phyloP scores from a whole-genome alignment of 2,113 vertebrate genomes.

The Notarius quadriscutis region DNA sequence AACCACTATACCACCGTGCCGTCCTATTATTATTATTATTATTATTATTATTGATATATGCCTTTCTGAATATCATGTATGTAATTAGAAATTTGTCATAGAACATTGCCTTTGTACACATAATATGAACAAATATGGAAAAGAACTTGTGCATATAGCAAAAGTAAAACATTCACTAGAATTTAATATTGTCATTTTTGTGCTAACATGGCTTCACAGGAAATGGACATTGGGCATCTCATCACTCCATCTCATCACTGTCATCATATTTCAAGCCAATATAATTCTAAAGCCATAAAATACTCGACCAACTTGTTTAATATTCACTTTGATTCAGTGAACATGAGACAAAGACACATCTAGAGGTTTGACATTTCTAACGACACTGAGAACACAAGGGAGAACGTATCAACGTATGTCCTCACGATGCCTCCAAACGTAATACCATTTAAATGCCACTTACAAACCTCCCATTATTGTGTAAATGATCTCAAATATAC shows the following conservation, averaged over 20 bases:
- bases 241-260: background rate
- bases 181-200: background rate
- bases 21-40: too few relatives aligned
- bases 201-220: background rate
- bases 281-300: background rate
- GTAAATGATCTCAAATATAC: constrained; percentile 30
- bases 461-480: constrained; percentile 30
- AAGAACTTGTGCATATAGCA: background rate
- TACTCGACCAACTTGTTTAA: background rate
- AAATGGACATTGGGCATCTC: too few relatives aligned
- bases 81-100: background rate
- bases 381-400: background rate
- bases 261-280: background rate
- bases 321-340: background rate
- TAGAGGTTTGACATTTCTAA: background rate
- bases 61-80: background rate
- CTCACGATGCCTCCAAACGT: background rate
- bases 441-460: background rate
- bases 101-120: background rate
- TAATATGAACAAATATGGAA: background rate
- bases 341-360: background rate
- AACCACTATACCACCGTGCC: too few relatives aligned
- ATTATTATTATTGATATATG: background rate
- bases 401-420: background rate
- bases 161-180: background rate